These are phyloP conservation scores for Batillaria attramentaria DNA, from an alignment of 1,140 invertebrate genomes.

Conservation along the genomic window DNA sequence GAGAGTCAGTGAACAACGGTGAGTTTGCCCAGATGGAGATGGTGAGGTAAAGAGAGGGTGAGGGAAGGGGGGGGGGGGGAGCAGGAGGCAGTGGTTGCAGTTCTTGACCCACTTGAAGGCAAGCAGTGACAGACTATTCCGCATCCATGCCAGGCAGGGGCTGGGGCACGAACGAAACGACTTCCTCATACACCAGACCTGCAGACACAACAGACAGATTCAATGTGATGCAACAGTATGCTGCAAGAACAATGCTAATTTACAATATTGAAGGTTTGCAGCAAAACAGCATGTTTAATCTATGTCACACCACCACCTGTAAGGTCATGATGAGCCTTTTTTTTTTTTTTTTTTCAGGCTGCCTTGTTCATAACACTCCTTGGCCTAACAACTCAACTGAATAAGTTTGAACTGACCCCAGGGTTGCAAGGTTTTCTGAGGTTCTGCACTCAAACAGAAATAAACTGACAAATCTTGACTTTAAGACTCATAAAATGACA, in stretches of 20 bases:
- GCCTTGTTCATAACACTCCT: no score
- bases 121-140: no score
- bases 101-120: no score
- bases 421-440: neutral
- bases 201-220: neutral
- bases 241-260: no score
- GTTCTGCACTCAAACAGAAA: neutral
- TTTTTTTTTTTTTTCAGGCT: no score
- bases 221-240: no score
- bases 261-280: no score
- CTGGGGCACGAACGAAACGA: conserved; percentile 22
- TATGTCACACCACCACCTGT: neutral
- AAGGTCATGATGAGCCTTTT: no score
- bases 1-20: neutral
- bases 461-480: neutral
- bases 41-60: neutral
- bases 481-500: no score
- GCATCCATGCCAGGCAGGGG: conserved; percentile 11
- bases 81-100: neutral
- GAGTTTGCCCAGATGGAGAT: neutral
- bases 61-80: neutral
- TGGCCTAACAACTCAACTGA: no score
- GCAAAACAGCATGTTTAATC: no score
- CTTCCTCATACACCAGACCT: conserved; percentile 31
- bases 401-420: no score